Conservation (phyloP, 2,888 invertebrate species). For the Limnephilus auricula region DNA sequence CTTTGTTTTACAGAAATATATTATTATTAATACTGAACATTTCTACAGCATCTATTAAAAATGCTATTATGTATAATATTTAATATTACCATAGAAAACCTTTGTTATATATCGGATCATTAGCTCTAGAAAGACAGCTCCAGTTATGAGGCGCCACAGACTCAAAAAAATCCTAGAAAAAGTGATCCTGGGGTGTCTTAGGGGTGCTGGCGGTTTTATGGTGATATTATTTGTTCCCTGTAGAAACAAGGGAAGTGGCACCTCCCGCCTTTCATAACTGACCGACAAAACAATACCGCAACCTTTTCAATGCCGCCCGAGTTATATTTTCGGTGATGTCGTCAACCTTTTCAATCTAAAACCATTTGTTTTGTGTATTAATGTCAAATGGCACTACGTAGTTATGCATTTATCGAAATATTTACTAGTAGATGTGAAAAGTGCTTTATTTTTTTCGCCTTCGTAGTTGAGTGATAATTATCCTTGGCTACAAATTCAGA, state of each 20-base stretch:
- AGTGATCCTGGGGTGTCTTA: background rate
- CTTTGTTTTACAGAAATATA: background rate
- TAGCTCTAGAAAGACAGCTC: background rate
- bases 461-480: no score
- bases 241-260: conserved; percentile 40
- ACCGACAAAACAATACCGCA: conserved; percentile 64
- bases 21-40: background rate
- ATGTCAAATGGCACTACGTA: background rate
- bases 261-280: conserved; percentile 42
- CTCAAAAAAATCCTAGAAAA: background rate
- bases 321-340: background rate
- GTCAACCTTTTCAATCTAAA: background rate
- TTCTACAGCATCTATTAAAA: background rate
- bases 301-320: conserved; percentile 41
- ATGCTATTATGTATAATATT: background rate
- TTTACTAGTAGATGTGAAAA: no score
- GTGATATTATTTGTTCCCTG: conserved; percentile 10
- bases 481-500: no score
- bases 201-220: background rate
- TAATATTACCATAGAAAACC: background rate
- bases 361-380: background rate
- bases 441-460: no score
- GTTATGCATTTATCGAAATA: background rate
- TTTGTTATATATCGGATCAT: conserved; percentile 10
- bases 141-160: conserved; percentile 5